Evolutionary conservation across 30 jellyfish, hydroid and myxozoan genomes (phyloP), one percentile per base, ranked within the genome.

Genomic region (Aurelia aurita): DNA sequence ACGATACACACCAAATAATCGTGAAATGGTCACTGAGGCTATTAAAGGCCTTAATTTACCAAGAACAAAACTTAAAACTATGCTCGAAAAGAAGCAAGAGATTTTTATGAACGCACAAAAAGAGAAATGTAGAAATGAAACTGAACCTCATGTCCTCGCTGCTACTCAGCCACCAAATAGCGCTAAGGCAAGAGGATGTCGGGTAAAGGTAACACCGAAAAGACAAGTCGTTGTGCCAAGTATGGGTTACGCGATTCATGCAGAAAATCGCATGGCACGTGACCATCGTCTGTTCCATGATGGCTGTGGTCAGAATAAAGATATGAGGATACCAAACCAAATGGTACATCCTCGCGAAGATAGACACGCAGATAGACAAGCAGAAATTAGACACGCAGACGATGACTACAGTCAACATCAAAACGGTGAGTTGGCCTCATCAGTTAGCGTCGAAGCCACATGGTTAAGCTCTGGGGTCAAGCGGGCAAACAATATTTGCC

Each of bases 171-270:
- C 74, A 45, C 39, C 53, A 29, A 65, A 69, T 29, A 28, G 75
- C 12, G 58, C 46, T 39, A 87, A 90, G 20, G 75, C 71, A 27
- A 69, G 93, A 22, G 97, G 95, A 5, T 91, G 98, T 69, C 95
- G 96, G 27, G 47, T 79, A 15, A 91, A 91, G 32, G 92, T 91
- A 43, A 86, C 98, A 6, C 97, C 98, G 11, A 84, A 74, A 58
- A 34, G 95, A 27, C 81, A 86, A 53, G 89, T 86, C 4, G 87
- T 71, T 63, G 87, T 86, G 2, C 95, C 95, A 58, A 19, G 73
- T 19, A 86, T 86, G 95, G 82, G 75, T 10, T 74, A 45, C 66
- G 63, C 76, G 10, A n/a, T 43, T 16, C 28, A 80, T 63, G 76
- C 29, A 29, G 90, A 65, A 19, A 28, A 31, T 71, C 5, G 63